Percentiles rank a stretch among this genome's conserved stretches.
Evolutionary conservation across 2,888 invertebrate genomes (phyloP).

Genomic region (Cistogaster globosa): DNA sequence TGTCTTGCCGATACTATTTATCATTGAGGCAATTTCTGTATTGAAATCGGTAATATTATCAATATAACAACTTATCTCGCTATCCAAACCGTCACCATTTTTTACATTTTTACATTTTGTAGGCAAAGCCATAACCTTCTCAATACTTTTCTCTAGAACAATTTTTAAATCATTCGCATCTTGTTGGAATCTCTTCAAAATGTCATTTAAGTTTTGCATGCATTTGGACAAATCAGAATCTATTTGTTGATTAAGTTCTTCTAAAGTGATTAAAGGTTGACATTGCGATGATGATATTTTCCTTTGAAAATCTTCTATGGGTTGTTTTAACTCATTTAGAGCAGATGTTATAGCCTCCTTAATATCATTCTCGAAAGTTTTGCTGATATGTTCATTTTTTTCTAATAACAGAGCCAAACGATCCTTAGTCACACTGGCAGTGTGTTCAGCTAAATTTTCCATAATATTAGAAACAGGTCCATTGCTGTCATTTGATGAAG

Average conservation of each 20-base stretch:
- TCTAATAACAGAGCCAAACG: conserved; percentile 71
- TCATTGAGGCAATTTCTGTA: conserved; percentile 72
- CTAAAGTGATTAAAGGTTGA: conserved; percentile 73
- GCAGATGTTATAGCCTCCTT: conserved; percentile 73
- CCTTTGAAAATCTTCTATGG: conserved; percentile 73
- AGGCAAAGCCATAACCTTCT: conserved; percentile 75
- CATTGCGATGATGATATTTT: conserved; percentile 71
- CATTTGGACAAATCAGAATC: conserved; percentile 73
- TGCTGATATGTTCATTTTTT: conserved; percentile 73
- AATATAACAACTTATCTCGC: conserved; percentile 74
- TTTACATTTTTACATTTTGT: conserved; percentile 22
- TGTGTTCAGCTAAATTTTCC: conserved; percentile 74
- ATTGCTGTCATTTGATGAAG: not conserved
- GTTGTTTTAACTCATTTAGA: conserved; percentile 72
- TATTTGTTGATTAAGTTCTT: conserved; percentile 74
- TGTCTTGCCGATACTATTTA: conserved; percentile 74
- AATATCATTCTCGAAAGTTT: conserved; percentile 72
- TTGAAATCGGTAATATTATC: conserved; percentile 75
- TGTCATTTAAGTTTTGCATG: conserved; percentile 66
- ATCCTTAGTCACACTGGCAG: conserved; percentile 73
- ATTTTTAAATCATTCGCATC: conserved; percentile 59
- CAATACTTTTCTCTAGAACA: conserved; percentile 71
- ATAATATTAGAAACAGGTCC: conserved; percentile 75
- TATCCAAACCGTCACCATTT: conserved; percentile 45
- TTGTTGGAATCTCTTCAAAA: conserved; percentile 43